These are phyloP conservation scores for Drosophila sordidula DNA, from an alignment of 2,888 invertebrate species.

Conservation along the genomic window DNA sequence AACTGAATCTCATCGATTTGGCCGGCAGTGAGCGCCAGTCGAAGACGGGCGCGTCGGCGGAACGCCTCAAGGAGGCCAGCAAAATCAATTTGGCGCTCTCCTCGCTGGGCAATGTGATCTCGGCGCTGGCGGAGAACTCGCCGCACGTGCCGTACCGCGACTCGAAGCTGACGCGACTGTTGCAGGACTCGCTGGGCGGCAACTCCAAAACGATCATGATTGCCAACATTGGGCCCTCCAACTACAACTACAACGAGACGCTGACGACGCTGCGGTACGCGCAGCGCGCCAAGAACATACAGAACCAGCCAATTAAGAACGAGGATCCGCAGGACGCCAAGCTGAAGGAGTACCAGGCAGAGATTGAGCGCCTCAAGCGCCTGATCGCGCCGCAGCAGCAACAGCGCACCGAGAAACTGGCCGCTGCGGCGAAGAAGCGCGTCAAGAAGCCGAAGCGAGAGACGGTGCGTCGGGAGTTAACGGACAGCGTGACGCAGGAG, in stretches of 20 bases:
- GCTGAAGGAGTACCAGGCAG: constrained; percentile 96
- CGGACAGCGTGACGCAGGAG: constrained; percentile 56
- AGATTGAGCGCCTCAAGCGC: constrained; percentile 91
- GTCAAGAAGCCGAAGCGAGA: constrained; percentile 80
- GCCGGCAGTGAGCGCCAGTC: constrained; percentile 99
- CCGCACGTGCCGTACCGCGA: constrained; percentile 99
- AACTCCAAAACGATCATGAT: constrained; percentile 99
- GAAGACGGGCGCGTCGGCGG: constrained; percentile 97
- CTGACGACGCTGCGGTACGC: constrained; percentile 98
- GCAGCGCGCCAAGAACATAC: constrained; percentile 98
- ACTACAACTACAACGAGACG: constrained; percentile 99
- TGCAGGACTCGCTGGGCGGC: constrained; percentile 99
- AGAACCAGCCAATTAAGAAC: constrained; percentile 99
- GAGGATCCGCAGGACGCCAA: constrained; percentile 99
- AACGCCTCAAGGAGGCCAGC: constrained; percentile 96
- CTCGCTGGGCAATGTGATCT: constrained; percentile 99
- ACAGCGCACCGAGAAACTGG: constrained; percentile 74
- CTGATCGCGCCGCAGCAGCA: constrained; percentile 85
- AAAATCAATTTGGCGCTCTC: constrained; percentile 98
- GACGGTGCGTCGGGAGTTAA: constrained; percentile 66
- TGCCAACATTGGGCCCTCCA: constrained; percentile 99
- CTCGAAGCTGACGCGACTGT: constrained; percentile 96
- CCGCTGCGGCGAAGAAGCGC: constrained; percentile 66
- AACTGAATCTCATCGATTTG: constrained; percentile 98
- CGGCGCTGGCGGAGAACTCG: constrained; percentile 97